Evolutionary conservation across 2,888 invertebrate genomes (phyloP).

Genomic region (Drosophila helvetica): DNA sequence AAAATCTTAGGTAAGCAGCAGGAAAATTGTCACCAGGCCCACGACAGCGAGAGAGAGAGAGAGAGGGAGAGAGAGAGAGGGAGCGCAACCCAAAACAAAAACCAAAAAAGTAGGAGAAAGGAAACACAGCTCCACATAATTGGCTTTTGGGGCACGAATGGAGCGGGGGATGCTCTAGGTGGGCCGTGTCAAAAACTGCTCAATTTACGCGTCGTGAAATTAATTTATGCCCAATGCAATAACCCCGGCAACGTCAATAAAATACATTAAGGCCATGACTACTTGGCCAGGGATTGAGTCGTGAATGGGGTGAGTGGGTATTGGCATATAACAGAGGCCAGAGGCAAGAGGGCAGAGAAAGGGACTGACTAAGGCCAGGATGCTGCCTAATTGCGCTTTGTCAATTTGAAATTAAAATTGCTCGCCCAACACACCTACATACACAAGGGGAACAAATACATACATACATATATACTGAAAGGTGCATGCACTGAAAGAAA

Average conservation of each 20-base stretch:
- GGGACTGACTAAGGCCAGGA: conserved; percentile 12
- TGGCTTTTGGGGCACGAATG: conserved; percentile 58
- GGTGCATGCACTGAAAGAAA: conserved; percentile 5
- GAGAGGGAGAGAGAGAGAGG: too few species aligned
- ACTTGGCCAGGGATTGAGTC: conserved; percentile 20
- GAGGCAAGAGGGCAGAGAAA: neutral
- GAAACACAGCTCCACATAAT: conserved; percentile 68
- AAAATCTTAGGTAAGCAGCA: conserved; percentile 75
- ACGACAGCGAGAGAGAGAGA: conserved; percentile 1
- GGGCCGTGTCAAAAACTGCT: conserved; percentile 76
- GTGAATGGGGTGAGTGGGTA: neutral
- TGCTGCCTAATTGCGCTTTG: conserved; percentile 72
- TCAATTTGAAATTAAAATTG: conserved; percentile 81
- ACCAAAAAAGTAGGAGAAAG: conserved; percentile 13
- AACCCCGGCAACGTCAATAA: conserved; percentile 84
- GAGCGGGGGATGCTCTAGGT: neutral
- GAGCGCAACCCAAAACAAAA: neutral
- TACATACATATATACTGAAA: neutral
- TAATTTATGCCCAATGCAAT: conserved; percentile 84
- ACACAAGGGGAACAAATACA: neutral
- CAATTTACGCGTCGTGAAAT: conserved; percentile 84
- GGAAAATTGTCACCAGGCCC: conserved; percentile 70
- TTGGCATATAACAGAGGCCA: conserved; percentile 7
- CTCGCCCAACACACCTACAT: conserved; percentile 31
- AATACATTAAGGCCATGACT: conserved; percentile 79